Conservation (phyloP, 2,797 vertebrate species). For the Notamacropus eugenii region DNA sequence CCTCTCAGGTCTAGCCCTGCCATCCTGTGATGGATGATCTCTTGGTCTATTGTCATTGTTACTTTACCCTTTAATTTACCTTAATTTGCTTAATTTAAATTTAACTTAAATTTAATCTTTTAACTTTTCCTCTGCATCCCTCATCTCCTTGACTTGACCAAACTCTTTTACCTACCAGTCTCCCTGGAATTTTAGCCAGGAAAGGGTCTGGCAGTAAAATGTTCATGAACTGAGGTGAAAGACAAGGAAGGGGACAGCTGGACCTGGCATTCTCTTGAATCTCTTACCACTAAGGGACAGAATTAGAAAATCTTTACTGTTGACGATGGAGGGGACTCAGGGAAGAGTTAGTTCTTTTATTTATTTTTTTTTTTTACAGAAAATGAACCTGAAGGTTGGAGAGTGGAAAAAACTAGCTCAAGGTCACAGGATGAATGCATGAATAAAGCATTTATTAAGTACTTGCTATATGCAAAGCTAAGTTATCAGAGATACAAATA, state of each 20-base stretch:
- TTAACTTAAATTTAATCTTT: background rate
- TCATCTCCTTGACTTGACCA: background rate
- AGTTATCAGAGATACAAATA: background rate
- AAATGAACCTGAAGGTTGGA: background rate
- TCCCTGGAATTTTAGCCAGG: background rate
- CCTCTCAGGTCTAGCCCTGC: background rate
- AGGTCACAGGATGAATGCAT: background rate
- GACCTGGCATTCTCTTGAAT: background rate
- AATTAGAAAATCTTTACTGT: background rate
- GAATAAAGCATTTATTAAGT: slow-evolving; percentile 1
- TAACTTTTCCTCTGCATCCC: background rate
- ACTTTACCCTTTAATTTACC: background rate
- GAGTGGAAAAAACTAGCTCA: background rate
- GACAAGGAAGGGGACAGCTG: background rate
- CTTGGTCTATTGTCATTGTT: background rate
- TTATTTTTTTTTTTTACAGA: background rate
- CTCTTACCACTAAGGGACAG: background rate
- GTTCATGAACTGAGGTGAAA: background rate
- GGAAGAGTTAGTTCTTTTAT: background rate
- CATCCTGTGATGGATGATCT: background rate
- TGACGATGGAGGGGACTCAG: background rate
- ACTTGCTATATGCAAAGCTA: background rate
- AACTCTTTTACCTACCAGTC: background rate
- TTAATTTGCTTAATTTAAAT: background rate
- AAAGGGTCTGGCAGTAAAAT: background rate